Percentiles rank a stretch among this genome's conserved stretches.
Evolutionary conservation across 1,140 invertebrate species (phyloP).

Genomic region (Papilio xuthus): DNA sequence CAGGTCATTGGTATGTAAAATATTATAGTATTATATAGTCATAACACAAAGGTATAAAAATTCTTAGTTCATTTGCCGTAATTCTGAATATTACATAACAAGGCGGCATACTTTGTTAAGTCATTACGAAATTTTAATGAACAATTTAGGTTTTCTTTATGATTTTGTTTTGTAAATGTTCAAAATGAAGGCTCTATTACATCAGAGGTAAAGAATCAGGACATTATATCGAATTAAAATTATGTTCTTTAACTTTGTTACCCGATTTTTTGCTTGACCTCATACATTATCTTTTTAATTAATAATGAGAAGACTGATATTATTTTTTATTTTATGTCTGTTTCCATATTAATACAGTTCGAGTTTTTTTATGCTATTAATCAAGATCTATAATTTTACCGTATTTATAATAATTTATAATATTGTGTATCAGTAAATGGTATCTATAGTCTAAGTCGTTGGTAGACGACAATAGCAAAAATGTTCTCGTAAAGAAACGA

Average conservation of each 20-base stretch:
- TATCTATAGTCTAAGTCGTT: no score
- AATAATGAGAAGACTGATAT: background rate
- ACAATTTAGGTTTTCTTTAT: slow-evolving; percentile 9
- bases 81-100: background rate
- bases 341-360: background rate
- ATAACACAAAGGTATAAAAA: background rate
- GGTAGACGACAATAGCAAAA: background rate
- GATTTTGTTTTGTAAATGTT: background rate
- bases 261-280: background rate
- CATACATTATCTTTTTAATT: background rate
- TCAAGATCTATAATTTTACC: no score
- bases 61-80: background rate
- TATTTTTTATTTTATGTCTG: background rate
- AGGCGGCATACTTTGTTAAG: slow-evolving; percentile 8
- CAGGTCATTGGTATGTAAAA: background rate
- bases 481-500: background rate
- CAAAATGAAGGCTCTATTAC: background rate
- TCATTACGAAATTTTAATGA: slow-evolving; percentile 7
- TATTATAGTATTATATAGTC: background rate
- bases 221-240: background rate
- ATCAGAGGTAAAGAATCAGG: background rate
- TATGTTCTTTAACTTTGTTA: background rate
- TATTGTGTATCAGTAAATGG: background rate
- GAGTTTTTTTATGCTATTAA: no score
- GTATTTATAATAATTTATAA: no score